Conservation (phyloP, 2,113 vertebrate genomes). For the Cariama cristata region DNA sequence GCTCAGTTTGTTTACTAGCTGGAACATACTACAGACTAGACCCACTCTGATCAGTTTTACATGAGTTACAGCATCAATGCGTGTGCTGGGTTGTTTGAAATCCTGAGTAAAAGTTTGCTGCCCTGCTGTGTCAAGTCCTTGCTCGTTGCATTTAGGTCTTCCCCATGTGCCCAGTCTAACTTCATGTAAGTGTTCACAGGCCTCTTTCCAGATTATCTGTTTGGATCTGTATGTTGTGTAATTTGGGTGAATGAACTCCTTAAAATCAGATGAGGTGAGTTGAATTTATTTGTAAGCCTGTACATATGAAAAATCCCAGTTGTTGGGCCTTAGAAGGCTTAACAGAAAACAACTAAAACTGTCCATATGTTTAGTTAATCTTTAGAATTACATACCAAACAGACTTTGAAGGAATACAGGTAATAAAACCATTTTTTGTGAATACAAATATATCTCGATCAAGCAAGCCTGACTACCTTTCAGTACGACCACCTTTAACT, state of each 20-base stretch:
- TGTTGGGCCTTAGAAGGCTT: not conserved
- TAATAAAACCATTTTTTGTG: not conserved
- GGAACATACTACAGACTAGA: not conserved
- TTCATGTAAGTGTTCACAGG: not conserved
- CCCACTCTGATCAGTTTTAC: not conserved
- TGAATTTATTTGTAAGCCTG: not conserved
- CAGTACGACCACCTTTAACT: not conserved
- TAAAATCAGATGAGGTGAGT: not conserved
- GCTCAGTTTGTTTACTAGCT: not conserved
- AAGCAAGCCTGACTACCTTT: not conserved
- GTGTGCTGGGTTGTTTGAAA: not conserved
- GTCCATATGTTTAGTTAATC: not conserved
- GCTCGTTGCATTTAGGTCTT: not conserved
- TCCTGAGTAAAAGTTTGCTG: not conserved
- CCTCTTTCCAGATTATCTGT: not conserved
- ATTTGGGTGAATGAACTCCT: not conserved
- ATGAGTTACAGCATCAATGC: not conserved
- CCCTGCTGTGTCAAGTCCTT: not conserved
- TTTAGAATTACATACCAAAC: not conserved
- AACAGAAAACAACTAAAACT: not conserved
- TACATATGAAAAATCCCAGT: not conserved
- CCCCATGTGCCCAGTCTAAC: not conserved
- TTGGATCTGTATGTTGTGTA: not conserved
- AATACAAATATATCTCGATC: not conserved
- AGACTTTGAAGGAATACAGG: not conserved